phyloP scores from a whole-genome alignment of 2,113 vertebrate genomes.

The Thalassoma bifasciatum region DNA sequence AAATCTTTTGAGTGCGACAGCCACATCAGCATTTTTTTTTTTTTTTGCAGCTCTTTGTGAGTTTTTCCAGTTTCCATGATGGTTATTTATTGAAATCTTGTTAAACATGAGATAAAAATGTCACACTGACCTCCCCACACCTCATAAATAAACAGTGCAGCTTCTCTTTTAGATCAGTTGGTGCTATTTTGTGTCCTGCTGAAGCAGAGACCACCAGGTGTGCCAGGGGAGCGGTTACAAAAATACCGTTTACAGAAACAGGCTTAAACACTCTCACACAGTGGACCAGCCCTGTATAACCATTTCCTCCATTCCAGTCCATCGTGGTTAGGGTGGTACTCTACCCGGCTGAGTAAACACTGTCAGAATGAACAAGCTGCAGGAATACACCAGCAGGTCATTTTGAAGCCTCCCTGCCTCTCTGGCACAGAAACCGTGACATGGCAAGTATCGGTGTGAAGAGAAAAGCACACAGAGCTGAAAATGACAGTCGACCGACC shows the following conservation, averaged over 20 bases:
- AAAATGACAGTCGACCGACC: slow-evolving; percentile 7
- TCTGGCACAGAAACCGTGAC: slow-evolving; percentile 33
- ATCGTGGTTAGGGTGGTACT: slow-evolving; percentile 63
- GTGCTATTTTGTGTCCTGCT: slow-evolving; percentile 30
- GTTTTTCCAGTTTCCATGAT: not conserved
- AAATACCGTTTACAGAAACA: slow-evolving; percentile 20
- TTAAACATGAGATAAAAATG: slow-evolving; percentile 6
- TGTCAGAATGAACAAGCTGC: slow-evolving; percentile 43
- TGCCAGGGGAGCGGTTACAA: slow-evolving; percentile 34
- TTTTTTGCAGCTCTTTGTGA: not conserved
- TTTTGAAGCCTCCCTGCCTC: slow-evolving; percentile 25
- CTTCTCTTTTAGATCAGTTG: slow-evolving; percentile 34
- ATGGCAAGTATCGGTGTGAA: slow-evolving; percentile 10
- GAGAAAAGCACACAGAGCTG: slow-evolving; percentile 38
- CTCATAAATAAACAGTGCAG: slow-evolving; percentile 26
- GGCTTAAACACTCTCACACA: slow-evolving; percentile 4
- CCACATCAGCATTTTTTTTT: not conserved
- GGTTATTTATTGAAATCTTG: not conserved
- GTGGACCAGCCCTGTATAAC: slow-evolving; percentile 43
- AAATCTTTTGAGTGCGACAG: not conserved
- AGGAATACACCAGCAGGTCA: slow-evolving; percentile 63
- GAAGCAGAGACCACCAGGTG: slow-evolving; percentile 54
- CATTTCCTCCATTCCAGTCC: slow-evolving; percentile 70
- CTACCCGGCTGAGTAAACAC: slow-evolving; percentile 70
- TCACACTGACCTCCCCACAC: slow-evolving; percentile 18